Conservation (phyloP, 2,888 invertebrate species). For the Sminthurides aquaticus region DNA sequence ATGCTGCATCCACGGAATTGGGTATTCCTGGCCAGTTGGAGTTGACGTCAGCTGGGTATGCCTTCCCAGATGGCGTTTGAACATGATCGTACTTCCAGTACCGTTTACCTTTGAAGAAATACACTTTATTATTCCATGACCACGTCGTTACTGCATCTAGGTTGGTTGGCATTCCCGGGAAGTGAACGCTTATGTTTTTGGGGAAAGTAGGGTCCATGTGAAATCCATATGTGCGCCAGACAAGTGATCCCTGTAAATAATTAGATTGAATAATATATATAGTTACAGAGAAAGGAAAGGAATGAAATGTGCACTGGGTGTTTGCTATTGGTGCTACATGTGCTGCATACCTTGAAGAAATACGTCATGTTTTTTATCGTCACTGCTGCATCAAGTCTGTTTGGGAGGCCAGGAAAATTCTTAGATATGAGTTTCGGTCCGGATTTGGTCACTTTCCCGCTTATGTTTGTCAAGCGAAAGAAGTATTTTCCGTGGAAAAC, state of each 20-base stretch:
- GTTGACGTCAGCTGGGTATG: background rate
- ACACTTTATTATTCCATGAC: constrained; percentile 31
- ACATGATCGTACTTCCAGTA: constrained; percentile 18
- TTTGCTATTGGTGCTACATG: too few species aligned
- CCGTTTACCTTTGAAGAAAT: constrained; percentile 34
- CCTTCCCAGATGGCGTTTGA: background rate
- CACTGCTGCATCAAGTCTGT: constrained; percentile 31
- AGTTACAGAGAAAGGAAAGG: too few species aligned
- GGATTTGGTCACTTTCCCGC: background rate
- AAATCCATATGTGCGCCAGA: constrained; percentile 31
- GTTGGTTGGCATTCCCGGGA: constrained; percentile 30
- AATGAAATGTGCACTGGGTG: too few species aligned
- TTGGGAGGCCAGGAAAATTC: constrained; percentile 30
- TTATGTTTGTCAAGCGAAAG: background rate
- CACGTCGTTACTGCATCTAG: constrained; percentile 28
- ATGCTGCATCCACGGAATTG: constrained; percentile 15
- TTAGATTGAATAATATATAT: too few species aligned
- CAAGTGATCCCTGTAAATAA: constrained; percentile 25
- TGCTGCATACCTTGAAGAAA: constrained; percentile 35
- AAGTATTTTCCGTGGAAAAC: constrained; percentile 68
- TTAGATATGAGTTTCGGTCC: background rate
- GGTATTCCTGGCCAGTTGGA: constrained; percentile 11
- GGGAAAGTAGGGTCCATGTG: constrained; percentile 33
- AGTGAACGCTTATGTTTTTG: constrained; percentile 28
- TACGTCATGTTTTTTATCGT: constrained; percentile 33